A percentile compares a stretch with the other conserved stretches of the same genome.
phyloP scores from a whole-genome alignment of 2,797 vertebrate genomes.

The Dendrocincla fuliginosa region DNA sequence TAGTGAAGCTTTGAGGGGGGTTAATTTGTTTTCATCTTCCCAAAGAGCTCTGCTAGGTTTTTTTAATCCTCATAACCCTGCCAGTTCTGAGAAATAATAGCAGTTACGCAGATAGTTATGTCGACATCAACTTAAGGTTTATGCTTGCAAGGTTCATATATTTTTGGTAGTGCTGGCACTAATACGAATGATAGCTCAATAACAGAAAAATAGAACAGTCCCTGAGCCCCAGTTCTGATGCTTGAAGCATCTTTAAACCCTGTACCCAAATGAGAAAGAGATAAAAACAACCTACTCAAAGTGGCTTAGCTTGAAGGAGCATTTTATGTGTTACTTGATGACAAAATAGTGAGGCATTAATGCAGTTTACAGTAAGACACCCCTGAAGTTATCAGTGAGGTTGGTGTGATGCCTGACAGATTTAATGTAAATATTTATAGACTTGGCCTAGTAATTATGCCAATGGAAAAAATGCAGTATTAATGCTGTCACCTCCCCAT shows the following conservation, averaged over 20 bases:
- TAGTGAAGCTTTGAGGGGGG: not conserved
- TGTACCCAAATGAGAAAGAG: slow-evolving; percentile 42
- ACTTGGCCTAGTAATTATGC: slow-evolving; percentile 68
- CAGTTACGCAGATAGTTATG: slow-evolving; percentile 34
- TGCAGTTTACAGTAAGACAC: slow-evolving; percentile 60
- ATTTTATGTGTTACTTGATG: slow-evolving; percentile 58
- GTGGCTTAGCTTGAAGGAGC: slow-evolving; percentile 49
- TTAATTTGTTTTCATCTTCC: slow-evolving; percentile 40
- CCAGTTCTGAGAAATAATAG: slow-evolving; percentile 18
- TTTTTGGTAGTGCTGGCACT: slow-evolving; percentile 1
- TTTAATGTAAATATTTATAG: slow-evolving; percentile 72
- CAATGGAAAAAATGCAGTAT: slow-evolving; percentile 26
- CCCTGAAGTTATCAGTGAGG: slow-evolving; percentile 55
- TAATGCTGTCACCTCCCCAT: slow-evolving; percentile 48
- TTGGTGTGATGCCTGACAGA: slow-evolving; percentile 52
- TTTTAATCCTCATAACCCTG: slow-evolving; percentile 39
- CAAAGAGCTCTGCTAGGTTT: not conserved
- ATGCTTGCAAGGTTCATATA: slow-evolving; percentile 37
- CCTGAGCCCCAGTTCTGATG: slow-evolving; percentile 15
- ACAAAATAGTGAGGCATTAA: slow-evolving; percentile 68
- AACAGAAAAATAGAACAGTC: slow-evolving; percentile 41
- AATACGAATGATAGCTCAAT: slow-evolving; percentile 49
- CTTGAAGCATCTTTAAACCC: slow-evolving; percentile 35
- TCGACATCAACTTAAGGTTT: slow-evolving; percentile 49
- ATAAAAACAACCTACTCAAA: slow-evolving; percentile 59